Conservation (phyloP, 2,797 vertebrate species). For the Syngnathus acus region DNA sequence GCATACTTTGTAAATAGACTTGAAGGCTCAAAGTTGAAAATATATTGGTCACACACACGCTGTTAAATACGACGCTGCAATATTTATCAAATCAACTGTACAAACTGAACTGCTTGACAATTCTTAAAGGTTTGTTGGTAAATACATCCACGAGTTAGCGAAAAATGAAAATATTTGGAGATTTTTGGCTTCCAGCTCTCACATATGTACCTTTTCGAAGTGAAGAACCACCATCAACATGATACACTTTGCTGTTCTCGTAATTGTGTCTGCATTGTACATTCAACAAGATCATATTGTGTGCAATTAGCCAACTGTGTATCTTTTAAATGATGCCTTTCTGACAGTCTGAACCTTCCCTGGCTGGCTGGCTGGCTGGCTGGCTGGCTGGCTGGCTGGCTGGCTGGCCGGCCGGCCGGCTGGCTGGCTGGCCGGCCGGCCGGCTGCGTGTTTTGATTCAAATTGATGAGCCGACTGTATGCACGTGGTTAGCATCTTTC, state of each 20-base stretch:
- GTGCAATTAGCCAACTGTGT: background rate
- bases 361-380: background rate
- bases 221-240: too few relatives aligned
- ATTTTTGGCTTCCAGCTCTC: background rate
- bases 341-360: conserved; percentile 9
- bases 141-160: conserved; percentile 15
- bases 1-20: background rate
- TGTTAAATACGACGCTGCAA: conserved; percentile 40
- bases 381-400: too few relatives aligned
- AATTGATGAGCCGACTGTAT: background rate
- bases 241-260: background rate
- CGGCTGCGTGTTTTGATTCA: conserved; percentile 1
- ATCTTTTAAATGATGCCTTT: background rate
- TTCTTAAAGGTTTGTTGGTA: conserved; percentile 22
- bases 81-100: conserved; percentile 45
- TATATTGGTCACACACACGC: conserved; percentile 32
- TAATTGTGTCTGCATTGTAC: conserved; percentile 21
- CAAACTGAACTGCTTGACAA: conserved; percentile 13
- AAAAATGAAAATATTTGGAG: conserved; percentile 10
- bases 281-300: conserved; percentile 24
- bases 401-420: too few relatives aligned
- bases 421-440: too few relatives aligned
- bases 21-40: conserved; percentile 43
- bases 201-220: background rate
- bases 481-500: conserved; percentile 22